Evolutionary conservation across 2,113 vertebrate genomes (phyloP), one percentile per base, ranked within the genome.

Genomic region (Scartelaos histophorus): DNA sequence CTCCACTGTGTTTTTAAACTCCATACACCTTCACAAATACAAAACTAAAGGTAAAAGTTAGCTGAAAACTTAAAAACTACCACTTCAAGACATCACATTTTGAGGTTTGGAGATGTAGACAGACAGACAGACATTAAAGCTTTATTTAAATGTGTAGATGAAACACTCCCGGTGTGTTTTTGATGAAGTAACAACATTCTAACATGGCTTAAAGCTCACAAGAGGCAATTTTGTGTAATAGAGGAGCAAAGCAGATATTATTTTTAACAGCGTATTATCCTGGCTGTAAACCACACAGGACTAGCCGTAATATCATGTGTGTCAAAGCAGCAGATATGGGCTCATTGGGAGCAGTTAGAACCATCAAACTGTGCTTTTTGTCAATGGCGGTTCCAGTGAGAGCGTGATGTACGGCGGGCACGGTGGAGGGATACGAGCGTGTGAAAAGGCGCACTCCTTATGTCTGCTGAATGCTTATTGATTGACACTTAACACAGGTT

Each of bases 401-500:
- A 38, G 13, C 49, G 25, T 78, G 65, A 80, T 78, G 25, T 73
- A 75, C 67, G 47, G 24, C 62, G 66, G 62, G 70, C 64, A 29
- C 69, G 75, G 56, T 66, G 24, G 71, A 61, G 64, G 70, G 60
- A 65, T 57, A 73, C 25, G 64, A 75, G 73, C 11, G 17, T 46
- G 66, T 54, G 58, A 66, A 47, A 75, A 46, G 64, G 58, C 71
- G 65, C 66, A 67, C 58, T 69, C 70, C 54, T 75, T 58, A 75
- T 67, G 47, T 58, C 66, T 67, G 72, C 43, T 74, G 71, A 82
- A 82, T 71, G 72, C 69, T 80, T 75, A 90, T 87, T 84, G 85
- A 88, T 78, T 81, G 71, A 67, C 65, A 69, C 62, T 85, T 85
- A 85, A 78, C 68, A 57, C 45, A 29, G 74, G 78, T 80, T 86